Percentiles rank a stretch among this genome's conserved stretches.
Evolutionary conservation across 2,888 invertebrate genomes (phyloP).

Genomic region (Diogma glabrata): DNA sequence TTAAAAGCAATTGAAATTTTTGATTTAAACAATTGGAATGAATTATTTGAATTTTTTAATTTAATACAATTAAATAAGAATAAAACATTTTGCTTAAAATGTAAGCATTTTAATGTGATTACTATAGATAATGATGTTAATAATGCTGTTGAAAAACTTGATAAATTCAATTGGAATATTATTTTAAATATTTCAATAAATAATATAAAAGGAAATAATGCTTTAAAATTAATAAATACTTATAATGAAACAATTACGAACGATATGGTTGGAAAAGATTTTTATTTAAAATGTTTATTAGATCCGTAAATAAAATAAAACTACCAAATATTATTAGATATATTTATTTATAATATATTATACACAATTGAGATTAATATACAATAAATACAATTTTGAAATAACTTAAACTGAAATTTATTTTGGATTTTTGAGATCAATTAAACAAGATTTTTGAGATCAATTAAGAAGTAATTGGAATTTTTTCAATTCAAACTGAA

Average conservation of each 20-base stretch:
- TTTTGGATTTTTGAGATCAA: too few relatives aligned
- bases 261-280: conserved; percentile 34
- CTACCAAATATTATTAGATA: too few relatives aligned
- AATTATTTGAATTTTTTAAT: conserved; percentile 31
- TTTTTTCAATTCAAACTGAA: too few relatives aligned
- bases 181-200: conserved; percentile 32
- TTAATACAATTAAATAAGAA: not conserved
- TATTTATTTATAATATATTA: too few relatives aligned
- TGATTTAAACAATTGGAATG: conserved; percentile 28
- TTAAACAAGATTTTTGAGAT: too few relatives aligned
- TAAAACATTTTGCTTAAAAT: conserved; percentile 6
- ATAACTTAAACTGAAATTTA: too few relatives aligned
- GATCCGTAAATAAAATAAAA: conserved; percentile 20
- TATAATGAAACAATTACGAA: conserved; percentile 35
- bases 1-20: conserved; percentile 30
- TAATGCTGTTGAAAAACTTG: not conserved
- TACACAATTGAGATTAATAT: too few relatives aligned
- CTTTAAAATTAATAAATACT: conserved; percentile 31
- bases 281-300: conserved; percentile 33
- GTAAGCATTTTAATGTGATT: conserved; percentile 20
- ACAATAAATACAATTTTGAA: too few relatives aligned
- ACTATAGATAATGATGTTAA: conserved; percentile 31
- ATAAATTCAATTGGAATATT: conserved; percentile 30
- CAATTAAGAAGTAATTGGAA: too few relatives aligned
- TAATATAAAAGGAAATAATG: conserved; percentile 28